Evolutionary conservation across 2,888 invertebrate species (phyloP).

Genomic region (Atherix ibis): DNA sequence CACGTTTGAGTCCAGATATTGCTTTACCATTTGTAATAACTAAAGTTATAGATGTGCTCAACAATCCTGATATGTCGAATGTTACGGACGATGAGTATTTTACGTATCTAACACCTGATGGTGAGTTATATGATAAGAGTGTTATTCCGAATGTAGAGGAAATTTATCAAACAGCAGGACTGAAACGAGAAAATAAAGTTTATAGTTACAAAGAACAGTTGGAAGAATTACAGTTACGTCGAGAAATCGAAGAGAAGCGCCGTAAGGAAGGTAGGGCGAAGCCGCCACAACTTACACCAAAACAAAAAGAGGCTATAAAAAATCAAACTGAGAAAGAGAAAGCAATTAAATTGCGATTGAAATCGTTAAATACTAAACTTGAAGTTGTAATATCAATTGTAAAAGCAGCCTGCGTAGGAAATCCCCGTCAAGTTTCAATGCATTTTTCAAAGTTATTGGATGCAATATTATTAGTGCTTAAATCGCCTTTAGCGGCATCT

Average conservation of each 20-base stretch:
- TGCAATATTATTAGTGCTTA: conserved; percentile 35
- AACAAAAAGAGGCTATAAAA: conserved; percentile 84
- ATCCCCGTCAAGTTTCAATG: conserved; percentile 22
- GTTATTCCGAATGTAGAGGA: conserved; percentile 41
- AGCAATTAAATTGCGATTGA: conserved; percentile 52
- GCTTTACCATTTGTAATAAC: conserved; percentile 49
- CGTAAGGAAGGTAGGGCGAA: conserved; percentile 63
- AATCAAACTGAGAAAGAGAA: conserved; percentile 74
- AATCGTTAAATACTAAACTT: conserved; percentile 35
- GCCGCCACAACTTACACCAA: conserved; percentile 57
- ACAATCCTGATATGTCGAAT: conserved; percentile 46
- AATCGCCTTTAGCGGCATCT: conserved; percentile 65
- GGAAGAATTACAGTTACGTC: conserved; percentile 81
- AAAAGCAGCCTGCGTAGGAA: conserved; percentile 25
- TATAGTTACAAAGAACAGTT: conserved; percentile 95
- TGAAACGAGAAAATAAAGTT: conserved; percentile 89
- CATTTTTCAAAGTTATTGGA: conserved; percentile 24
- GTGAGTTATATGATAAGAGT: conserved; percentile 80
- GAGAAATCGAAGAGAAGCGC: conserved; percentile 82
- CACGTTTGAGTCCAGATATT: conserved; percentile 44
- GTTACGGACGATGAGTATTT: conserved; percentile 68
- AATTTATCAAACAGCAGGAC: conserved; percentile 34
- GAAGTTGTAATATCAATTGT: conserved; percentile 24
- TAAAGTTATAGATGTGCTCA: conserved; percentile 43
- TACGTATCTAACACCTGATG: conserved; percentile 70